Conservation (phyloP, 2,888 invertebrate species). For the Antitype chi region DNA sequence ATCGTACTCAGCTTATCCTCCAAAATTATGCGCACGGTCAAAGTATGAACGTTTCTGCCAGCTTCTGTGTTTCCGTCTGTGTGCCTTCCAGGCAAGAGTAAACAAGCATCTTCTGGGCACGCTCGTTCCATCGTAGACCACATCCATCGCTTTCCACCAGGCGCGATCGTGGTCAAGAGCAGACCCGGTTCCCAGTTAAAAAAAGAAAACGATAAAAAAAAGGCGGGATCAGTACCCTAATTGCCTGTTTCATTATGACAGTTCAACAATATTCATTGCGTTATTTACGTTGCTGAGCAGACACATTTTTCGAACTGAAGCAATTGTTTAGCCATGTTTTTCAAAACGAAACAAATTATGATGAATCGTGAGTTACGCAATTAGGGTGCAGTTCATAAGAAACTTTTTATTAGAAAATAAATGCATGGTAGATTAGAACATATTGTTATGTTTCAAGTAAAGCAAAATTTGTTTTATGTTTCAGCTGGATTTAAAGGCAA, state of each 20-base stretch:
- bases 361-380: too few relatives aligned
- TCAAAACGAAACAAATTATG: too few relatives aligned
- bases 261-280: too few relatives aligned
- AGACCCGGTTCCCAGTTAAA: not conserved
- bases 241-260: too few relatives aligned
- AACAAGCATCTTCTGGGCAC: not conserved
- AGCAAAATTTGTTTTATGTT: conserved; percentile 12
- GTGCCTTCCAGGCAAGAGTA: not conserved
- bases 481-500: conserved; percentile 31
- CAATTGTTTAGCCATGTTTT: too few relatives aligned
- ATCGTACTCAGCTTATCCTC: not conserved
- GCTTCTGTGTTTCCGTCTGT: not conserved
- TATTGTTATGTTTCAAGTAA: conserved; percentile 2
- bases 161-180: not conserved
- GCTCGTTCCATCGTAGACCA: not conserved
- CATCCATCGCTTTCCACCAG: not conserved
- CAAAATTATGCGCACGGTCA: not conserved
- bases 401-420: not conserved
- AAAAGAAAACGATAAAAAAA: not conserved
- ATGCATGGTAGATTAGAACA: not conserved
- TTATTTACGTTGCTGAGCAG: too few relatives aligned
- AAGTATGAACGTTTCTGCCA: too few relatives aligned
- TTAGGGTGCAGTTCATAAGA: not conserved
- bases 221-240: too few relatives aligned
- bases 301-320: too few relatives aligned